Base-by-base conservation (phyloP, 2,113 vertebrate species). In the Rhizomys pruinosus region DNA sequence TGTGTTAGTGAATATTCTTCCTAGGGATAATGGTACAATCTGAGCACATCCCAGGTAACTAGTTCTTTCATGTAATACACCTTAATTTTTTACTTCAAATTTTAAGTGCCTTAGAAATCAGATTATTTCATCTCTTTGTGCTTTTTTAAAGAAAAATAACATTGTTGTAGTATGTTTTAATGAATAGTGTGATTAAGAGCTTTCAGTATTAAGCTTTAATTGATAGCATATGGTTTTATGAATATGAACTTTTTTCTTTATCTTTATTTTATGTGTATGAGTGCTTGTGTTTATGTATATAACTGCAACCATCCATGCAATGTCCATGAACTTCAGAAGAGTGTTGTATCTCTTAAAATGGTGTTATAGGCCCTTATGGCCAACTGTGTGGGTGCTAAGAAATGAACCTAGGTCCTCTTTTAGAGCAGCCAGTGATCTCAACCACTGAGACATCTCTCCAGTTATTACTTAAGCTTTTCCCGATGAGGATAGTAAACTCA, bases 71-170 rank as follows among this genome's bases (percentile, higher is more conserved):
- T 71, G 27, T 42, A 84, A 42, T 68, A 8, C 34, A 27, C 37
- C 8, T 76, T 89, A 76, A 68, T 81, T 42, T 52, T 76, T 63
- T 91, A 17, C 13, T 79, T 90, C 25, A 52, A 42, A 81, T 74
- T 92, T 86, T 88, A 84, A 95, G 59, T 84, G 25, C 63, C 12
- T 73, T 52, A 42, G 20, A 39, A 22, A 84, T 78, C 63, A 86
- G 19, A n/a, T 63, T 73, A 57, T 42, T 94, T 95, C 37, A 87
- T 11, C 66, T 66, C 0, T 96, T 63, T 64, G 19, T 92, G 8
- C 29, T 69, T 82, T 85, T 74, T 3, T 47, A 87, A 80, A 80
- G 39, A 42, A 39, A 61, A 89, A 59, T 73, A 84, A 13, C 42
- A 55, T n/a, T 44, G 47, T 61, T 11, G 12, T 81, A 69, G 0